Percentiles rank a stretch among this genome's conserved stretches.
phyloP scores from a whole-genome alignment of 2,113 vertebrate species.

The Oxyura jamaicensis region DNA sequence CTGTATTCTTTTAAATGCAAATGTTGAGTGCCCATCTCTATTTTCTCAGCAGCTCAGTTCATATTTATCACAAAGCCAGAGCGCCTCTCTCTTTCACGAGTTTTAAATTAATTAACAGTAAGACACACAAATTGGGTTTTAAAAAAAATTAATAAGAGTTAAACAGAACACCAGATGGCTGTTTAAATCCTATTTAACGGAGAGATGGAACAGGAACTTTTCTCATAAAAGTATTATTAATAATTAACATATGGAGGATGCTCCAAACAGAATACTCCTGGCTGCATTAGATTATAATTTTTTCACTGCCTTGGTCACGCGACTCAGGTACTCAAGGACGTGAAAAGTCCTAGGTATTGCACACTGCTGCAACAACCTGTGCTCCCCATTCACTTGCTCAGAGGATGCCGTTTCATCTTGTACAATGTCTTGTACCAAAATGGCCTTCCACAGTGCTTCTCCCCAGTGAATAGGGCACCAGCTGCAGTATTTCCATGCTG shows the following conservation, averaged over 20 bases:
- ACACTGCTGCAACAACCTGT: constrained; percentile 1
- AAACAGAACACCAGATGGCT: constrained; percentile 77
- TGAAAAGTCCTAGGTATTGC: background rate
- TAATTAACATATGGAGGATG: constrained; percentile 78
- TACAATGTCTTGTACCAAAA: fast-evolving
- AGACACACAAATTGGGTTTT: constrained; percentile 44
- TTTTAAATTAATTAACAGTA: constrained; percentile 52
- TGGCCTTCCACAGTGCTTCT: background rate
- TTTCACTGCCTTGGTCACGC: constrained; percentile 34
- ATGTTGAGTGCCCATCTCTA: background rate
- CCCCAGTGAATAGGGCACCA: too few relatives aligned
- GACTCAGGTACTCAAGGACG: background rate
- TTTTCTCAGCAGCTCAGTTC: background rate
- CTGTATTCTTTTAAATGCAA: background rate
- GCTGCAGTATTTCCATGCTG: background rate
- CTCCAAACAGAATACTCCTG: constrained; percentile 58
- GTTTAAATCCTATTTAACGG: constrained; percentile 76
- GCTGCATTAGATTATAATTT: constrained; percentile 66
- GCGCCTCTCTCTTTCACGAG: constrained; percentile 9
- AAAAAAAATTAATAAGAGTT: constrained; percentile 36
- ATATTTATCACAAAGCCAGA: background rate
- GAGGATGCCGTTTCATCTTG: background rate
- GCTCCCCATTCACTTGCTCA: background rate
- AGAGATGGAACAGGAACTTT: constrained; percentile 73
- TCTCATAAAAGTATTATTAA: constrained; percentile 74